phyloP scores from a whole-genome alignment of 2,797 vertebrate genomes.

The Tokudaia tokunoshimensis region DNA sequence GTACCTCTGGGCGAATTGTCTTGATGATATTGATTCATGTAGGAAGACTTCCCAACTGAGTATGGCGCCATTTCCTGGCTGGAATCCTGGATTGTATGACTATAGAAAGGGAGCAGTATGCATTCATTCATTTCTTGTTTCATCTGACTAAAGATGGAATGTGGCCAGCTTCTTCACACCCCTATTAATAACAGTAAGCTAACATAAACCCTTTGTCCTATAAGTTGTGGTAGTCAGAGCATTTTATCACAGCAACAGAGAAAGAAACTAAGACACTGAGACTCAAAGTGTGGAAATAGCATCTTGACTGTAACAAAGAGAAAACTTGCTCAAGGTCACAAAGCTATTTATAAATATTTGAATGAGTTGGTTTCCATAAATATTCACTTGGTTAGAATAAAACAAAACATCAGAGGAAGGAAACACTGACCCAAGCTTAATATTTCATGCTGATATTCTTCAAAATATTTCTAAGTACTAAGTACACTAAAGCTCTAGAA shows the following conservation, averaged over 20 bases:
- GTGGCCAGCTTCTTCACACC: background rate
- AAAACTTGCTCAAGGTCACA: background rate
- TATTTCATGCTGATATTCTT: background rate
- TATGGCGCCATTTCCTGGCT: background rate
- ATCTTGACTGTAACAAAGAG: background rate
- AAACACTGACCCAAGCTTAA: background rate
- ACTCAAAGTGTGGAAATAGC: background rate
- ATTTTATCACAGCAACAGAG: background rate
- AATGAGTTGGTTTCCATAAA: background rate
- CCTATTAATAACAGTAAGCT: background rate
- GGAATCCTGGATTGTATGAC: background rate
- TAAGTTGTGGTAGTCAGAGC: background rate
- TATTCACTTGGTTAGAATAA: background rate
- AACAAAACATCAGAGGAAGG: background rate
- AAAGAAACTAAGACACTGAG: background rate
- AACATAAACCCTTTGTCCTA: background rate
- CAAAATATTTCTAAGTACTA: conserved; percentile 8
- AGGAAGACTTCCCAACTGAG: background rate
- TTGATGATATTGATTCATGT: background rate
- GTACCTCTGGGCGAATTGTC: background rate
- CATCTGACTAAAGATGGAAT: background rate
- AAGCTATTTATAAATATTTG: background rate
- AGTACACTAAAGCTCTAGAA: background rate
- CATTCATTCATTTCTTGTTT: background rate
- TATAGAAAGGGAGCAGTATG: background rate